Evolutionary conservation across 2,888 invertebrate genomes (phyloP), one percentile per base, ranked within the genome.

Genomic region (Rosalia funebris): DNA sequence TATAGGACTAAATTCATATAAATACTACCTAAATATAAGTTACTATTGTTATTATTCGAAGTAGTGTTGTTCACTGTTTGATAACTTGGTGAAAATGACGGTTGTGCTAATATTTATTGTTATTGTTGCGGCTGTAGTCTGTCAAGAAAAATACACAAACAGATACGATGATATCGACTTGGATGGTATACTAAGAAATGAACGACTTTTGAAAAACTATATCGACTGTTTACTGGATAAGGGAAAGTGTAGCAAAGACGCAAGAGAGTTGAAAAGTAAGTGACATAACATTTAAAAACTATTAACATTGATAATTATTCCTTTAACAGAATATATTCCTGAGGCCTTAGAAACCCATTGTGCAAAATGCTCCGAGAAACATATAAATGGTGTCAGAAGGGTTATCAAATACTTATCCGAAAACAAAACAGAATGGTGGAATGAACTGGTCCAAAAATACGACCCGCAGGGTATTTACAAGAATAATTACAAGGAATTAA

Each of bases 181-280:
- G 25, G 25, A 25, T 7, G 7, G 4, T 3, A 7, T 25, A 5
- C 25, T 25, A 3, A 25, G 4, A 91, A 91, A 88, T 78, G 85
- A 88, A 15, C 84, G 90, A 16, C 82, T 91, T 10, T 78, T 91
- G 5, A 69, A 72, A 42, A 73, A 70, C 62, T 77, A 77, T 55
- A 65, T 73, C 31, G 68, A 71, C 31, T 78, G 92, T 71, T 71
- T 91, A 25, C 77, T 90, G 70, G 87, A 85, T 0, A 82, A 80
- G 63, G 88, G 88, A 9, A 86, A 84, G 47, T 91, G 91, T 77
- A 89, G 87, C 1, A 83, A 89, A 2, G 91, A 91, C 72, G 91
- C 86, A 57, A 85, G 86, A 70, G 88, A 89, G 79, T 80, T 92
- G 7, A 91, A 89, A 83, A 84, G 91, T 91, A 77, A 84, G 85